A percentile compares a stretch with the other conserved stretches of the same genome.
phyloP scores from a whole-genome alignment of 2,888 invertebrate genomes.

The Saturnia pavonia region DNA sequence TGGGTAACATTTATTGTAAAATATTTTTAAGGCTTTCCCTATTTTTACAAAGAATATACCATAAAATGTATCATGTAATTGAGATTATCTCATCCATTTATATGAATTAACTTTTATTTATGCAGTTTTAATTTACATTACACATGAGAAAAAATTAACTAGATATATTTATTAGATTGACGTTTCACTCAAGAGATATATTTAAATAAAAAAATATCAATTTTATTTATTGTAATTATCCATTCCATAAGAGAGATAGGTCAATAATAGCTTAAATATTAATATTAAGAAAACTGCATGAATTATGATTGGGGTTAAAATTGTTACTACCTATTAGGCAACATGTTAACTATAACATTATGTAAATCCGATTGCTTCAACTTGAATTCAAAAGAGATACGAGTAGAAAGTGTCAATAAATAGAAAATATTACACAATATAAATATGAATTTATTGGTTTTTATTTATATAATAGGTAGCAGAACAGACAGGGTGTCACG shows the following conservation, averaged over 20 bases:
- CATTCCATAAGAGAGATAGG: no score
- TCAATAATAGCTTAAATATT: neutral
- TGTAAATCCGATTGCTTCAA: neutral
- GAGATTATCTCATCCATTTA: neutral
- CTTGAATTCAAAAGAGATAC: no score
- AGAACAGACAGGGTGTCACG: constrained; percentile 91
- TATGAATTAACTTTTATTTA: neutral
- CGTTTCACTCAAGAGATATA: neutral
- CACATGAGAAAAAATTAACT: neutral
- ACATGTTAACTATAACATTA: neutral
- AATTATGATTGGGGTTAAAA: neutral
- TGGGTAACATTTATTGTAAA: constrained; percentile 35
- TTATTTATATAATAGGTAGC: constrained; percentile 81
- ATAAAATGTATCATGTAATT: neutral
- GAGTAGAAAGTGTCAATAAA: neutral
- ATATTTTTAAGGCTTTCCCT: constrained; percentile 16
- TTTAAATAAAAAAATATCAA: no score
- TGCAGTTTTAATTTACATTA: neutral
- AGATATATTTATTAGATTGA: neutral
- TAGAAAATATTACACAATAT: constrained; percentile 16
- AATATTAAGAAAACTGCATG: neutral
- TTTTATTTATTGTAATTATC: no score
- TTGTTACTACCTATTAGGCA: neutral
- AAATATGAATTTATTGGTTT: constrained; percentile 23
- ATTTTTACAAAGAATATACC: neutral